Evolutionary conservation across 2,888 invertebrate species (phyloP), one percentile per base, ranked within the genome.

Genomic region (Andrena trimmerana): DNA sequence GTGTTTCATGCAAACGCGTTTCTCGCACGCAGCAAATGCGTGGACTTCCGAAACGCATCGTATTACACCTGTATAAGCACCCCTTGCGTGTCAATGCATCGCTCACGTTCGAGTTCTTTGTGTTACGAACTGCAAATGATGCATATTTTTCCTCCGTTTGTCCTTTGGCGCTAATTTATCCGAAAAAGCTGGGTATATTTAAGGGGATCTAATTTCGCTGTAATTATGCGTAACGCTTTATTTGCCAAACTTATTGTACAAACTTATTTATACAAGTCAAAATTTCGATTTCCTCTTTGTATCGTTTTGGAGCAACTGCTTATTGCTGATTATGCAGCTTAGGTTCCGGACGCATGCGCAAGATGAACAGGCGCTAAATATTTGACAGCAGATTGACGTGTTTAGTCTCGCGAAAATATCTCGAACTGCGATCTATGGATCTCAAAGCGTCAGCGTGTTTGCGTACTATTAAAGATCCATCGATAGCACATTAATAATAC

Each of bases 11-110:
- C 27, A 42, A 52, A 66, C 31, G 36, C 36, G 27, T 62, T 52
- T 62, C 24, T 29, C 27, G 8, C 57, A 60, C 60, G 78, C 72
- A 71, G 59, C 62, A 63, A 79, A 83, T 57, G 65, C 72, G 48
- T 68, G 75, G 72, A 88, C 83, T 86, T 89, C 89, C 89, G 85
- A 85, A 84, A 70, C 74, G 86, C 84, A 73, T 90, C 86, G 70
- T 78, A 80, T 90, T 88, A 86, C 90, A 66, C 66, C 63, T 71
- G 62, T 27, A 27, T 48, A 72, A 75, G 65, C 54, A 69, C 63
- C 57, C 42, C 67, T 81, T 75, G 63, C 59, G n/a, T 84, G 67
- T 74, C 70, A 77, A 71, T 48, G 63, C 78, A 69, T 84, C 76
- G 75, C 72, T 76, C 42, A 59, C 62, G 24, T 27, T 33, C 52